These are phyloP conservation scores for Falcaria lacertinaria DNA, from an alignment of 2,888 invertebrate species.

Conservation along the genomic window DNA sequence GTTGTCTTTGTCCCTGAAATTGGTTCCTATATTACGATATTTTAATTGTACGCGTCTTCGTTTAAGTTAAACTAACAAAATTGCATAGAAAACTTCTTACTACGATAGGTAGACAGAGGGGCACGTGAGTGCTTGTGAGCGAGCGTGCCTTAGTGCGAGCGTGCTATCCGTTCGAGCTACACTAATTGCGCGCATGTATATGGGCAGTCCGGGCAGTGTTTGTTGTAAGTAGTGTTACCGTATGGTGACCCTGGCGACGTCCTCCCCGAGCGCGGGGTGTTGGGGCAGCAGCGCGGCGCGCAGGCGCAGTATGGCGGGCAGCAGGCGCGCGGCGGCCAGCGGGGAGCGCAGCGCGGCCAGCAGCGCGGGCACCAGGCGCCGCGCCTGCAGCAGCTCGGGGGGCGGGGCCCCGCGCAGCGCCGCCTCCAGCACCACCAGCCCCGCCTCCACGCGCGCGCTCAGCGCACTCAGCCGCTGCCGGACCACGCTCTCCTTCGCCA, in stretches of 20 bases:
- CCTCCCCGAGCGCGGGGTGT: constrained; percentile 70
- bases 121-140: no score
- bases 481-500: constrained; percentile 90
- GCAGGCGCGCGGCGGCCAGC: constrained; percentile 85
- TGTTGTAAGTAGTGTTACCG: constrained; percentile 49
- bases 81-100: no score
- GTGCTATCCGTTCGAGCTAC: no score
- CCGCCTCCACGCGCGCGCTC: constrained; percentile 43
- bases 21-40: no score
- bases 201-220: no score
- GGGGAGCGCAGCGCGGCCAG: constrained; percentile 86
- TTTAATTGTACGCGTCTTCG: no score
- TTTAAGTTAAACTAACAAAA: no score
- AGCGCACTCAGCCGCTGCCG: constrained; percentile 82
- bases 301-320: constrained; percentile 81
- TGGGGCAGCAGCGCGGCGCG: constrained; percentile 62
- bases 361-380: constrained; percentile 54
- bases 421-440: constrained; percentile 72
- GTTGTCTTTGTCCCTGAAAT: no score
- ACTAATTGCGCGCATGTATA: no score
- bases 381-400: constrained; percentile 37
- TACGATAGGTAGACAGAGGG: no score
- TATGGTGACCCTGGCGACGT: constrained; percentile 86
- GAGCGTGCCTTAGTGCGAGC: no score
- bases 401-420: constrained; percentile 70